Evolutionary conservation across 2,113 vertebrate species (phyloP).

Genomic region (Brachypteracias leptosomus): DNA sequence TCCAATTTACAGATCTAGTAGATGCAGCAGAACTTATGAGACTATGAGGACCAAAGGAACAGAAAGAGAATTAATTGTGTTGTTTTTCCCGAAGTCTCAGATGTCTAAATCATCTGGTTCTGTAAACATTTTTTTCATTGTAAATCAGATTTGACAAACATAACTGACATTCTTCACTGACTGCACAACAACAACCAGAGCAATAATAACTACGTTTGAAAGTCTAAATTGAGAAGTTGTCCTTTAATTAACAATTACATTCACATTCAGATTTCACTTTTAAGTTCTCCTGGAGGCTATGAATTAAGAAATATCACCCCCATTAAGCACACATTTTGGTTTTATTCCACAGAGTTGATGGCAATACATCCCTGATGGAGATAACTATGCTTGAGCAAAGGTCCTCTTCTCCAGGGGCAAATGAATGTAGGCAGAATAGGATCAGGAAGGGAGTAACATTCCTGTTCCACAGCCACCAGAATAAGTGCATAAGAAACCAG

Average conservation of each 20-base stretch:
- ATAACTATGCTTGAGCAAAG: not conserved
- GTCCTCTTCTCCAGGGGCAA: not conserved
- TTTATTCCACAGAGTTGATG: not conserved
- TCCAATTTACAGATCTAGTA: not conserved
- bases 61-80: not conserved
- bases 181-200: not conserved
- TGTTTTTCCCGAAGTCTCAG: not conserved
- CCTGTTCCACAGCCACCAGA: not conserved
- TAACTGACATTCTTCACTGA: not conserved
- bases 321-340: not conserved
- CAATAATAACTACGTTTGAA: not conserved
- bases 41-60: not conserved
- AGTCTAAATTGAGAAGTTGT: constrained; percentile 48
- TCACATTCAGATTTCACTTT: constrained; percentile 68
- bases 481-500: not conserved
- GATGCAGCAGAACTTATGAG: not conserved
- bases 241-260: constrained; percentile 65
- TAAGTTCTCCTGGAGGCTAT: constrained; percentile 68
- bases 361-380: not conserved
- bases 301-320: not conserved
- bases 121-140: not conserved
- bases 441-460: not conserved
- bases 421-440: not conserved
- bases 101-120: constrained; percentile 3
- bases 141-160: constrained; percentile 12